phyloP scores from a whole-genome alignment of 2,888 invertebrate genomes.

The Trichopria drosophilae region DNA sequence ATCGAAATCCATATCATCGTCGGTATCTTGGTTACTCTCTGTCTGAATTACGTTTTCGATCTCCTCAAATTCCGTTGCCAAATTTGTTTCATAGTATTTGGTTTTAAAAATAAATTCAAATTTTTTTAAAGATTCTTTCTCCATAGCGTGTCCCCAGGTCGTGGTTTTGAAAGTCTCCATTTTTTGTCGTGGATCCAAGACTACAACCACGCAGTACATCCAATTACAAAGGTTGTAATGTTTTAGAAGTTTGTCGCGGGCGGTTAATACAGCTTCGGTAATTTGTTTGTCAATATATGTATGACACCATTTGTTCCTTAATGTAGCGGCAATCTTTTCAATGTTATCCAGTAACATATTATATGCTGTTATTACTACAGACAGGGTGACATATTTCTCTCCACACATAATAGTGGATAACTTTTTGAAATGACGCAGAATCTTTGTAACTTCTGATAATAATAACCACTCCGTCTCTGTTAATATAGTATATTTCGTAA shows the following conservation, averaged over 20 bases:
- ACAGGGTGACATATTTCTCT: not conserved
- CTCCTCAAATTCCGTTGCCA: not conserved
- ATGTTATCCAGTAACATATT: not conserved
- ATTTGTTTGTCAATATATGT: too few relatives aligned
- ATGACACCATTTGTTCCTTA: too few relatives aligned
- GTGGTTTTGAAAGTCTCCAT: not conserved
- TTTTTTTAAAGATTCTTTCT: not conserved
- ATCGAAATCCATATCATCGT: not conserved
- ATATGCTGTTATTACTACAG: slow-evolving; percentile 1
- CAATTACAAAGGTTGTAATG: slow-evolving; percentile 4
- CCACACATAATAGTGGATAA: not conserved
- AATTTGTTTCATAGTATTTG: not conserved
- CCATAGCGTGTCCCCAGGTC: not conserved
- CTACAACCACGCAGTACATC: too few relatives aligned
- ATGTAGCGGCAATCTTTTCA: too few relatives aligned
- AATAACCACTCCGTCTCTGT: too few relatives aligned
- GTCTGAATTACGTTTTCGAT: not conserved
- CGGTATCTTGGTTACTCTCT: not conserved
- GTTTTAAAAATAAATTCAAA: too few relatives aligned
- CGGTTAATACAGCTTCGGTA: too few relatives aligned
- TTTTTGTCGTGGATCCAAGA: too few relatives aligned
- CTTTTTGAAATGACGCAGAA: slow-evolving; percentile 2
- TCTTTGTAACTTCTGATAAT: too few relatives aligned
- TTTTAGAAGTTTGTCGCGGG: not conserved
- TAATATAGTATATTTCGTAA: too few relatives aligned